These are phyloP conservation scores for Thalassarche chlororhynchos DNA, from an alignment of 2,113 vertebrate genomes.

Conservation along the genomic window DNA sequence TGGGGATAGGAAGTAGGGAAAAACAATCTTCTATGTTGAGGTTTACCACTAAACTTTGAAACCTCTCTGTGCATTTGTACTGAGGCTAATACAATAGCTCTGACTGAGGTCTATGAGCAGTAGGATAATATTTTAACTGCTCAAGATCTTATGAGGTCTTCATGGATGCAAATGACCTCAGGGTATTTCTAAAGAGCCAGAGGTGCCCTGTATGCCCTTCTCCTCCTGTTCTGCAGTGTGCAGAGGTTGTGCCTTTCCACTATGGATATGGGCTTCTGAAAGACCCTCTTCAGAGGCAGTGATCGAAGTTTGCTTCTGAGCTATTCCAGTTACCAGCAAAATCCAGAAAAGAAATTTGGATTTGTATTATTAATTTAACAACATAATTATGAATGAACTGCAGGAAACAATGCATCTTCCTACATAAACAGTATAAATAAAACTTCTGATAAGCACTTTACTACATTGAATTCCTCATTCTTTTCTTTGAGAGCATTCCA, in stretches of 20 bases:
- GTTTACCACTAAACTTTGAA: background rate
- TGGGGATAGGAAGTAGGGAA: background rate
- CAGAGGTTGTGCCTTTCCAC: background rate
- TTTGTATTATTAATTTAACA: background rate
- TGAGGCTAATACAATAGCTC: background rate
- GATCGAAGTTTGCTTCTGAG: background rate
- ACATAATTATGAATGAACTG: background rate
- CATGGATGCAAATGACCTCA: background rate
- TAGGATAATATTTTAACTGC: background rate
- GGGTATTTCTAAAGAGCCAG: background rate
- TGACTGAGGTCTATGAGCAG: background rate
- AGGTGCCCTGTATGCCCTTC: background rate
- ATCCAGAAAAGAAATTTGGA: background rate
- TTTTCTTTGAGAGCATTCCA: conserved; percentile 51
- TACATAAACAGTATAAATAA: conserved; percentile 28
- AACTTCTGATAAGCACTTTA: conserved; percentile 24
- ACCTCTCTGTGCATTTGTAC: background rate
- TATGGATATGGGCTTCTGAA: background rate
- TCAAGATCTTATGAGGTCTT: background rate
- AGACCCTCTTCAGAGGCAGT: background rate
- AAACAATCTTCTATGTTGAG: background rate
- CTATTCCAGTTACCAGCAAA: background rate
- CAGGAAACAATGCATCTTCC: conserved; percentile 29
- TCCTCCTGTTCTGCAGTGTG: background rate
- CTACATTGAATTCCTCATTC: conserved; percentile 5